These are phyloP conservation scores for Catocala sponsa DNA, from an alignment of 2,888 invertebrate genomes.

Conservation along the genomic window DNA sequence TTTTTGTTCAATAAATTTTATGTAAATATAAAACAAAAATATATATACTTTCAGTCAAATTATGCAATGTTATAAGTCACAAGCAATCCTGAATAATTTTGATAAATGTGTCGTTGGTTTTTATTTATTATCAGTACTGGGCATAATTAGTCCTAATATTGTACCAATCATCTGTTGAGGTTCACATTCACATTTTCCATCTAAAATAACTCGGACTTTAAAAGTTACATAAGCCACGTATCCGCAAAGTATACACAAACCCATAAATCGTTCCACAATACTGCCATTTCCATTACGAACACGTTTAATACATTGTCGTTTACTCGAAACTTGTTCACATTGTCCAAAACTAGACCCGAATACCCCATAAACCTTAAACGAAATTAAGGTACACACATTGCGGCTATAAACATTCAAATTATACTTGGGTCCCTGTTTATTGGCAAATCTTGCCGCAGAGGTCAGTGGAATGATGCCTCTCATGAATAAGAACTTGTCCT, in stretches of 20 bases:
- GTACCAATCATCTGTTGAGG: too few relatives aligned
- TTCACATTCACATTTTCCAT: too few relatives aligned
- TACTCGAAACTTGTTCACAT: slow-evolving; percentile 20
- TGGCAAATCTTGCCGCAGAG: slow-evolving; percentile 59
- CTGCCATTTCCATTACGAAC: slow-evolving; percentile 11
- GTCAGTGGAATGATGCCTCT: slow-evolving; percentile 57
- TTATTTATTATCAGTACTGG: too few relatives aligned
- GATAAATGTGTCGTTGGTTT: too few relatives aligned
- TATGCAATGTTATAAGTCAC: too few relatives aligned
- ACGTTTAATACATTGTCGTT: slow-evolving; percentile 17
- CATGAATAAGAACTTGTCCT: slow-evolving; percentile 64
- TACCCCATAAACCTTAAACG: slow-evolving; percentile 42
- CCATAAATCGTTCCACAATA: slow-evolving; percentile 11
- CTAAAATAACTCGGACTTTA: too few relatives aligned
- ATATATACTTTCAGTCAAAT: too few relatives aligned
- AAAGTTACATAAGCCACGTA: too few relatives aligned
- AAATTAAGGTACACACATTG: slow-evolving; percentile 53
- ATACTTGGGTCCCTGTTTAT: slow-evolving; percentile 57
- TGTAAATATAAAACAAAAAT: too few relatives aligned
- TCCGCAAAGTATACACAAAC: neutral
- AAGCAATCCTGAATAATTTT: too few relatives aligned
- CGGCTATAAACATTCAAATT: slow-evolving; percentile 62
- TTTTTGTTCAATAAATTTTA: too few relatives aligned
- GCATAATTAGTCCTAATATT: too few relatives aligned
- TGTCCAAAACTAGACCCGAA: slow-evolving; percentile 16